Conservation (phyloP, 2,113 vertebrate species). For the Melanotaenia duboulayi region DNA sequence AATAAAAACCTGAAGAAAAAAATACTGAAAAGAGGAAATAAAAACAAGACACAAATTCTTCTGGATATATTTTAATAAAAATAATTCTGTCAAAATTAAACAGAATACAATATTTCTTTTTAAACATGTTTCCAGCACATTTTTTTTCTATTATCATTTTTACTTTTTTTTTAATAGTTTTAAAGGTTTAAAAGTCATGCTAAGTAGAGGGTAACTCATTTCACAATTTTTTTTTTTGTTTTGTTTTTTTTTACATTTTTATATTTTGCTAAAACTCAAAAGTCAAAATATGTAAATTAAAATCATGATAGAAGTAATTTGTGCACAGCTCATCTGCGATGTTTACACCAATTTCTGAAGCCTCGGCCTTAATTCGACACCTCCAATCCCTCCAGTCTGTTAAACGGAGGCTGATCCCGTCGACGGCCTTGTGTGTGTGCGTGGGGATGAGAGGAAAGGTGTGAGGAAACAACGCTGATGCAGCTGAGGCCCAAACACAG, state of each 20-base stretch:
- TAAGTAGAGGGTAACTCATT: constrained; percentile 91
- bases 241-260: not conserved
- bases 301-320: constrained; percentile 81
- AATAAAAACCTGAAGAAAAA: no score
- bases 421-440: constrained; percentile 46
- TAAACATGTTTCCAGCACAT: constrained; percentile 93
- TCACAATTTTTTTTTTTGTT: constrained; percentile 78
- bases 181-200: constrained; percentile 92
- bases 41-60: constrained; percentile 78
- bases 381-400: constrained; percentile 6
- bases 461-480: constrained; percentile 35
- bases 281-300: constrained; percentile 83
- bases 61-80: constrained; percentile 99
- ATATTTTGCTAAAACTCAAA: constrained; percentile 86
- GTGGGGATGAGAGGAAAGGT: constrained; percentile 35
- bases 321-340: constrained; percentile 82
- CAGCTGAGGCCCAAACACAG: constrained; percentile 55
- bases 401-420: constrained; percentile 35
- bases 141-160: constrained; percentile 78
- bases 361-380: constrained; percentile 15
- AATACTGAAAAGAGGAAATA: not conserved
- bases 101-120: constrained; percentile 91
- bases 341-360: constrained; percentile 23
- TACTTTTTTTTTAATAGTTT: constrained; percentile 82
- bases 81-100: constrained; percentile 99